phyloP scores from a whole-genome alignment of 2,888 invertebrate genomes.

The Protonemura montana region DNA sequence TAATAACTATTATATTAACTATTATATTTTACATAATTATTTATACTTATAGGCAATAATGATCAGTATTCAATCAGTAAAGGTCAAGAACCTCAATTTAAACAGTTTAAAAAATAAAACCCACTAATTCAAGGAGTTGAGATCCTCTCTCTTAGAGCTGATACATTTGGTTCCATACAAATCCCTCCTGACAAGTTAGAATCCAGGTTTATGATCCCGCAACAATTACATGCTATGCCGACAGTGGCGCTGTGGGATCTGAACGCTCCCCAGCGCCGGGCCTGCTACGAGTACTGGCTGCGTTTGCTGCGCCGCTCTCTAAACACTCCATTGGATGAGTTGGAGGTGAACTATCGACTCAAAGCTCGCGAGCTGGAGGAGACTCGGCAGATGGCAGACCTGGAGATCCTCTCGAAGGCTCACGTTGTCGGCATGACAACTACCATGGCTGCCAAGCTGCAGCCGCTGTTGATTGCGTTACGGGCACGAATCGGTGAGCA shows the following conservation, averaged over 20 bases:
- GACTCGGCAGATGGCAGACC: conserved; percentile 65
- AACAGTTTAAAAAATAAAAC: too few species aligned
- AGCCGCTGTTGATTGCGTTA: conserved; percentile 67
- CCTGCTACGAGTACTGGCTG: conserved; percentile 47
- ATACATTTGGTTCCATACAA: too few species aligned
- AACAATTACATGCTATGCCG: too few species aligned
- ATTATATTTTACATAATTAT: too few species aligned
- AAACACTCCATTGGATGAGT: conserved; percentile 31
- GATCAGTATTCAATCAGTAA: too few species aligned
- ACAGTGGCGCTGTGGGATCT: conserved; percentile 41
- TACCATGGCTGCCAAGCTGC: conserved; percentile 75
- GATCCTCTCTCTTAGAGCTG: too few species aligned
- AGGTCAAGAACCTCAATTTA: too few species aligned
- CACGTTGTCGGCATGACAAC: conserved; percentile 79
- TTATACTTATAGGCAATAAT: too few species aligned
- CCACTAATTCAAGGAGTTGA: too few species aligned
- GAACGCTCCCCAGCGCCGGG: conserved; percentile 44
- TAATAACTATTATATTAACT: too few species aligned
- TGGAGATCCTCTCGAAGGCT: conserved; percentile 63
- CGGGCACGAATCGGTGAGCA: conserved; percentile 69
- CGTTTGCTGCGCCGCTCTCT: conserved; percentile 27
- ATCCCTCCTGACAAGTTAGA: too few species aligned
- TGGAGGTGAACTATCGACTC: conserved; percentile 52
- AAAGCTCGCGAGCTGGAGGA: conserved; percentile 61
- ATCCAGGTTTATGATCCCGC: too few species aligned